Evolutionary conservation across 2,113 vertebrate species (phyloP), one percentile per base, ranked within the genome.

Genomic region (Atractosteus spatula): DNA sequence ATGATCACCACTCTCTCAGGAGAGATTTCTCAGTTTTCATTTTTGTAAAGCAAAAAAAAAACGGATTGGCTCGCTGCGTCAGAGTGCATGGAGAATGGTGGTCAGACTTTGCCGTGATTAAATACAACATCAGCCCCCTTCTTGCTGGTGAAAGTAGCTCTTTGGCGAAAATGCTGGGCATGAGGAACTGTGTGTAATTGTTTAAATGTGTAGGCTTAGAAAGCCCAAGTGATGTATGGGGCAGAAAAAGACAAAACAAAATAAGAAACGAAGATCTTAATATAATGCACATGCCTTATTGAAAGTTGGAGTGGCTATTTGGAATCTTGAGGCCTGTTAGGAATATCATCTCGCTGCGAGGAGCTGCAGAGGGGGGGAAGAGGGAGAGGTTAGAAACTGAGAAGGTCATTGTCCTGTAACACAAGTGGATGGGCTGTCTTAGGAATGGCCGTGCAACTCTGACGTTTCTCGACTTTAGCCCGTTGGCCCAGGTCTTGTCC

Each of bases 121-220:
- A 72, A 66, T 55, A 42, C 71, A 62, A 62, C 73, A 63, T 45
- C 66, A 43, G 67, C 68, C 74, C 73, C 73, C 42, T 29, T 55
- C 29, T 64, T 71, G 11, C 45, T 10, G 66, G 56, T 44, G 66
- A 71, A 78, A 67, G 56, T 51, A 41, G 69, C 44, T 56, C 55
- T 57, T 70, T 56, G 6, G 56, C 41, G 3, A 74, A 68, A 8
- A 71, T 56, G 3, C 41, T 65, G 6, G 45, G 17, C 69, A 54
- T 76, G 72, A 80, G 78, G 75, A 72, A 41, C 77, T 55, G 76
- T 76, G 77, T 65, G 71, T 77, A 79, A 77, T 74, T 64, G 64
- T 71, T 78, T 70, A 66, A 71, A 69, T 73, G 77, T 70, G 41
- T 82, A 82, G 83, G 84, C 86, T 89, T 83, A 85, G 82, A 67